Conservation (phyloP, 2,113 vertebrate genomes). For the Corythoichthys intestinalis region DNA sequence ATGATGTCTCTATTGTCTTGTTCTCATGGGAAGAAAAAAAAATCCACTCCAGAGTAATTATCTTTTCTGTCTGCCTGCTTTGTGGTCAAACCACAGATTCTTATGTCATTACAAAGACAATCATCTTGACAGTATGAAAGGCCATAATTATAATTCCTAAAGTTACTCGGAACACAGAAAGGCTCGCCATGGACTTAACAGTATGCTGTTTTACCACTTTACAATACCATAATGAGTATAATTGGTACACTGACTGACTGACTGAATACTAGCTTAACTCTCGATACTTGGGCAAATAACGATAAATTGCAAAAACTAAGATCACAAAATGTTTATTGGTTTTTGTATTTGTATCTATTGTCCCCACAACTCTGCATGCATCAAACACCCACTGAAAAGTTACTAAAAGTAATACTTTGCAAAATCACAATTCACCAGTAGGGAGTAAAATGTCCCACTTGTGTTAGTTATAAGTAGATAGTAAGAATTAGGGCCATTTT, state of each 20-base stretch:
- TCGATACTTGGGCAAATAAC: background rate
- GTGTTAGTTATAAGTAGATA: background rate
- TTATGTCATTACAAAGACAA: slow-evolving; percentile 56
- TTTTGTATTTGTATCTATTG: background rate
- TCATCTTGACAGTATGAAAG: slow-evolving; percentile 41
- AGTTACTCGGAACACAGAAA: background rate
- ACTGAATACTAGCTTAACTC: background rate
- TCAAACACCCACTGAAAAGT: background rate
- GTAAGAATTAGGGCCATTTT: background rate
- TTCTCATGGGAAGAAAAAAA: slow-evolving; percentile 41
- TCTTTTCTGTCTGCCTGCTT: slow-evolving; percentile 41
- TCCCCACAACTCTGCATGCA: background rate
- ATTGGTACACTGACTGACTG: no score
- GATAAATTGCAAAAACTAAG: background rate
- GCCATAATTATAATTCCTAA: slow-evolving; percentile 13
- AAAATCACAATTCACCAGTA: no score
- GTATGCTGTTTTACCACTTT: background rate
- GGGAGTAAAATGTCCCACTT: background rate
- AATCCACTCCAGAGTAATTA: slow-evolving; percentile 59
- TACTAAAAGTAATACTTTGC: background rate
- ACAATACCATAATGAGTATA: background rate
- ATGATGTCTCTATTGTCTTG: slow-evolving; percentile 68
- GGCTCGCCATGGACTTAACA: no score
- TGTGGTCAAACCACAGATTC: slow-evolving; percentile 55
- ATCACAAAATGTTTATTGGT: no score